Evolutionary conservation across 2,797 vertebrate genomes (phyloP), one percentile per base, ranked within the genome.

Genomic region (Anguilla marmorata): DNA sequence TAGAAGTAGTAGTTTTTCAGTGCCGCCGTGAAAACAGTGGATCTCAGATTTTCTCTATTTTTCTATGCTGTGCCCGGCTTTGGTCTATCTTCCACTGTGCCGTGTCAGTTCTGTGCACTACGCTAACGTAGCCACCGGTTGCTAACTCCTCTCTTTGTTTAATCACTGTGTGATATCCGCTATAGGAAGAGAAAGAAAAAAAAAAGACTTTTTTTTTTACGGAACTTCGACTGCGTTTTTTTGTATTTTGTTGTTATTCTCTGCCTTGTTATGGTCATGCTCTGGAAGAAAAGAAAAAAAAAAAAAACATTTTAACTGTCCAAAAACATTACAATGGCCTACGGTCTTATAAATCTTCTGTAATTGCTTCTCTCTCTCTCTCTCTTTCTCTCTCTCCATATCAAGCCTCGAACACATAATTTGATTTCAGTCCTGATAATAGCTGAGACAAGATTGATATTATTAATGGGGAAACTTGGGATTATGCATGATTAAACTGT

Each of bases 11-110:
- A 30, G 82, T 84, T 54, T 41, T 84, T 84, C 82, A 84, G 82
- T 84, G 82, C 12, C 27, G 27, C 82, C 56, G 82, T 84, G 52
- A 84, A 52, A 82, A 82, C 41, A 24, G 79, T 82, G 79, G 79
- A 82, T 82, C 79, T 82, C 41, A 82, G 79, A 82, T 82, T 50
- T 82, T 82, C 79, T 82, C 41, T 82, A 82, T 82, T 82, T 82
- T 82, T 82, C 45, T 82, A 82, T 14, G 41, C 41, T 82, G 7
- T 9, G 86, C 82, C 72, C 82, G 86, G 86, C 37, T 82, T 87
- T 48, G 86, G 82, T 87, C 86, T 82, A 41, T 41, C 74, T 24
- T 56, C n/a, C 24, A 60, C 86, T 82, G 79, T 82, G 41, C 45
- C 24, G 79, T 82, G 41, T 82, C 41, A 11, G 79, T 82, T 24